phyloP scores from a whole-genome alignment of 2,797 vertebrate genomes.

The Sebastes matsubarae region DNA sequence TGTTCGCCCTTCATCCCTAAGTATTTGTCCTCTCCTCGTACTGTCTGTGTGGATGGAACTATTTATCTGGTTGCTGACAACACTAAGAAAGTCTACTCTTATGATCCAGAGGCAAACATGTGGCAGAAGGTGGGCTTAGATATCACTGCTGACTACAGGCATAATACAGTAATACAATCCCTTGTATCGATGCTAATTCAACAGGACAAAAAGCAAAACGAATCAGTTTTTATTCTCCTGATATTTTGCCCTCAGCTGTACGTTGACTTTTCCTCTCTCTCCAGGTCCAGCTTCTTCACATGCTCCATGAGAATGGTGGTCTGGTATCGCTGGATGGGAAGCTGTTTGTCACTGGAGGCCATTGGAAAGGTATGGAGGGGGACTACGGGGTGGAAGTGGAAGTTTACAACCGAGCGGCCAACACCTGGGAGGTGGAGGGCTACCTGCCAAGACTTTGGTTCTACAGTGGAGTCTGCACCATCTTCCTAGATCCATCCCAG shows the following conservation, averaged over 20 bases:
- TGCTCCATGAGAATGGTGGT: conserved; percentile 94
- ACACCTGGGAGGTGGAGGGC: conserved; percentile 88
- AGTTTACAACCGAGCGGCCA: conserved; percentile 85
- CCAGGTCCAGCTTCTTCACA: conserved; percentile 95
- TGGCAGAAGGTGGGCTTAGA: conserved; percentile 91
- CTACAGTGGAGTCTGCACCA: conserved; percentile 89
- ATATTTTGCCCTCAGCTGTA: neutral
- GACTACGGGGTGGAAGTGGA: conserved; percentile 97
- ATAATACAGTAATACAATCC: neutral
- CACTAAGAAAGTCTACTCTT: conserved; percentile 94
- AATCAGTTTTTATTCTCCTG: neutral
- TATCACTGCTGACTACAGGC: neutral
- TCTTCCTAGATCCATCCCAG: conserved; percentile 90
- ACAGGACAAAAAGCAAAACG: neutral
- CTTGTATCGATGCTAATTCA: neutral
- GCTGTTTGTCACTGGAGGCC: conserved; percentile 91
- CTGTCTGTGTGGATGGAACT: conserved; percentile 85
- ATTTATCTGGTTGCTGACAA: conserved; percentile 97
- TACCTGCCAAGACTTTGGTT: conserved; percentile 93
- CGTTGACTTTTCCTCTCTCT: neutral
- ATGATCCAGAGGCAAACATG: conserved; percentile 91
- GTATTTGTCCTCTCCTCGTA: conserved; percentile 95
- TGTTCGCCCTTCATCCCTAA: conserved; percentile 97
- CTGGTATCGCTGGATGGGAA: conserved; percentile 86
- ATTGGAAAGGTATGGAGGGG: conserved; percentile 97